These are phyloP conservation scores for Melanostoma mellinum DNA, from an alignment of 2,888 invertebrate genomes.

Conservation along the genomic window DNA sequence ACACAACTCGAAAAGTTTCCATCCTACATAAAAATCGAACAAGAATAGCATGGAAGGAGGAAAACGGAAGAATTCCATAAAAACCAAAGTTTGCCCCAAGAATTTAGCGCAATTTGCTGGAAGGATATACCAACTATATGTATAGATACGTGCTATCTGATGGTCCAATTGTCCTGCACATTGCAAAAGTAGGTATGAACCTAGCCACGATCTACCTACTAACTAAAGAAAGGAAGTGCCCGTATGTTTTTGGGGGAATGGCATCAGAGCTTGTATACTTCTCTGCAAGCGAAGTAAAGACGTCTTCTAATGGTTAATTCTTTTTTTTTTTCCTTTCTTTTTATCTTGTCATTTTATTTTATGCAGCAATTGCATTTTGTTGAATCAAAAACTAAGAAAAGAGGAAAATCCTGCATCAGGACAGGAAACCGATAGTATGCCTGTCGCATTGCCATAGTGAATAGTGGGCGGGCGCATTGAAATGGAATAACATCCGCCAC, in stretches of 20 bases:
- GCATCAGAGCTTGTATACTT: conserved; percentile 48
- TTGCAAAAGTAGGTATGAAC: conserved; percentile 18
- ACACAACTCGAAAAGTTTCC: conserved; percentile 59
- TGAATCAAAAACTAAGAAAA: conserved; percentile 5
- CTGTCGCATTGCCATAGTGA: conserved; percentile 19
- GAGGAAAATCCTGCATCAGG: conserved; percentile 27
- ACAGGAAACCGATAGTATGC: conserved; percentile 2
- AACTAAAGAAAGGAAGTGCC: conserved; percentile 25
- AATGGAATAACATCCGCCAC: conserved; percentile 29
- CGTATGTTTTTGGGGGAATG: conserved; percentile 63
- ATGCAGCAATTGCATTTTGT: conserved; percentile 70
- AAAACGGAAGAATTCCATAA: conserved; percentile 33
- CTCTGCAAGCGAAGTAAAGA: conserved; percentile 5
- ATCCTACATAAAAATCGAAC: conserved; percentile 39
- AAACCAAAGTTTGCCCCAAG: conserved; percentile 63
- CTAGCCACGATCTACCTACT: conserved; percentile 4
- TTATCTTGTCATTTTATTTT: conserved; percentile 37
- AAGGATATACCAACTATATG: conserved; percentile 44
- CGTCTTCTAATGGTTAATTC: conserved; percentile 51
- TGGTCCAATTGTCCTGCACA: conserved; percentile 58
- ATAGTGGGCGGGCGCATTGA: conserved; percentile 49
- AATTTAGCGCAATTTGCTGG: conserved; percentile 65
- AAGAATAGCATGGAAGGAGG: neutral
- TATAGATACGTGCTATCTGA: conserved; percentile 40
- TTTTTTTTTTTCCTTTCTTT: conserved; percentile 13